phyloP scores from a whole-genome alignment of 2,888 invertebrate genomes.

The Hypolimnas misippus region DNA sequence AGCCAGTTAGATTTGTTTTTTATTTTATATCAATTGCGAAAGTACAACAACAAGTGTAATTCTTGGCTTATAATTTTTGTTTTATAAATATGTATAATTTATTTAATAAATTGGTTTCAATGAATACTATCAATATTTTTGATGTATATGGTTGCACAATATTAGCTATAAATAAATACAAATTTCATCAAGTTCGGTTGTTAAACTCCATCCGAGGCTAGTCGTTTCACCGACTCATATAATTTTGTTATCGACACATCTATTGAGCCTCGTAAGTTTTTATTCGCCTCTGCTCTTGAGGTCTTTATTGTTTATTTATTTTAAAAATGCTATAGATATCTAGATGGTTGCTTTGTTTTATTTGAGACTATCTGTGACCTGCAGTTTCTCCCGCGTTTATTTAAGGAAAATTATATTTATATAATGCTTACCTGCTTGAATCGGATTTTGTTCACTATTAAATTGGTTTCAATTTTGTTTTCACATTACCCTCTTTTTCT shows the following conservation, averaged over 20 bases:
- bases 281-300: slow-evolving; percentile 42
- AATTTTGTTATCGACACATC: slow-evolving; percentile 68
- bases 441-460: no score
- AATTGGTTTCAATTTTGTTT: no score
- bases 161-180: slow-evolving; percentile 11
- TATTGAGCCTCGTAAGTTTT: slow-evolving; percentile 60
- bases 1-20: no score
- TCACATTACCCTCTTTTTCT: no score
- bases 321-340: slow-evolving; percentile 10
- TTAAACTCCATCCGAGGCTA: slow-evolving; percentile 31
- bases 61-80: no score
- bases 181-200: slow-evolving; percentile 24
- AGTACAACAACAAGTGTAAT: no score
- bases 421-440: no score
- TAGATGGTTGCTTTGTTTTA: slow-evolving; percentile 24
- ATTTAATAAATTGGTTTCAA: slow-evolving; percentile 1
- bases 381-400: no score
- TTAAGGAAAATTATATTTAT: no score
- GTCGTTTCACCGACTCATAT: slow-evolving; percentile 52
- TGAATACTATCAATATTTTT: neutral
- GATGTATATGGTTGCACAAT: neutral
- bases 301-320: slow-evolving; percentile 29
- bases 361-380: no score
- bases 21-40: no score
- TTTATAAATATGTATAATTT: no score